Percentiles rank a stretch among this genome's conserved stretches.
These are phyloP conservation scores for Pyrgilauda ruficollis DNA, from an alignment of 2,113 vertebrate species.

Conservation along the genomic window DNA sequence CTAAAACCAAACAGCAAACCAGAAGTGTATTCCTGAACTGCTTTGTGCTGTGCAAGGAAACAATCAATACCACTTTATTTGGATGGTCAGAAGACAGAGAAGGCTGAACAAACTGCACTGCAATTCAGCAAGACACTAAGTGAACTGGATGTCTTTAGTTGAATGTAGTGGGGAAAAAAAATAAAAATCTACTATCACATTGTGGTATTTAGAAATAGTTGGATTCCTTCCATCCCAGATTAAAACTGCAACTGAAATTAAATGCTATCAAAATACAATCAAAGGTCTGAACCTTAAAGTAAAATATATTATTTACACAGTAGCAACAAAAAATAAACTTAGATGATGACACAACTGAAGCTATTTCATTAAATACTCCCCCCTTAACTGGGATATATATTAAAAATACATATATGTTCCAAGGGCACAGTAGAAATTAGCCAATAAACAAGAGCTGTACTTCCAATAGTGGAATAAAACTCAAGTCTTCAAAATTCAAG, in stretches of 20 bases:
- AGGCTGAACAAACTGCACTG: neutral
- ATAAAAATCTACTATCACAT: neutral
- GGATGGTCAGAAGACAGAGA: neutral
- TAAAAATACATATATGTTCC: neutral
- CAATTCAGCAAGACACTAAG: neutral
- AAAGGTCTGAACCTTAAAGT: neutral
- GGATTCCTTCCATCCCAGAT: neutral
- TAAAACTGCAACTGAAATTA: neutral
- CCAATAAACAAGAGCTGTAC: neutral
- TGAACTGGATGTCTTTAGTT: neutral
- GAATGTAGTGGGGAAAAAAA: neutral
- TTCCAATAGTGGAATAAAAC: neutral
- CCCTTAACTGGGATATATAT: neutral
- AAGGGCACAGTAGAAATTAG: neutral
- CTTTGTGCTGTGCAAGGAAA: neutral
- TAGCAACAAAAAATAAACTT: neutral
- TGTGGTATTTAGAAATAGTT: neutral
- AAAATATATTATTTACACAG: neutral
- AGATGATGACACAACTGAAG: neutral
- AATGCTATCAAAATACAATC: neutral
- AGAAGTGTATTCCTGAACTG: neutral
- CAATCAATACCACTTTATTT: neutral
- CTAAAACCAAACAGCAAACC: neutral
- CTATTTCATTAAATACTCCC: neutral
- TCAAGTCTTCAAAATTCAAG: neutral